These are phyloP conservation scores for Rhombomys opimus DNA, from an alignment of 2,113 vertebrate species.

Conservation along the genomic window DNA sequence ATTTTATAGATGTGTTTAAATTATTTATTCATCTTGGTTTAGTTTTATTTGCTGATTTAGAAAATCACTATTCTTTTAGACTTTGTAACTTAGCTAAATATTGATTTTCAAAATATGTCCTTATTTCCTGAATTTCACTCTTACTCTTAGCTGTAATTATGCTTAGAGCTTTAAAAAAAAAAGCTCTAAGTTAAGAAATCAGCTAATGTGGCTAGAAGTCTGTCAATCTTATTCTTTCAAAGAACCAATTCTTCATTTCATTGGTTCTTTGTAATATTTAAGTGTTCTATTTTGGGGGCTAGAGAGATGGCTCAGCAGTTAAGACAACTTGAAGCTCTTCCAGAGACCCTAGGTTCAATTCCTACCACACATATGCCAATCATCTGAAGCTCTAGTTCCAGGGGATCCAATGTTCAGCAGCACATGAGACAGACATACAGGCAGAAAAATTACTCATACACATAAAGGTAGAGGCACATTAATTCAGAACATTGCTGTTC, in stretches of 20 bases:
- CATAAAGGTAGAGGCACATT: neutral
- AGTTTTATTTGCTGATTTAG: neutral
- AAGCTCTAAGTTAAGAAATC: neutral
- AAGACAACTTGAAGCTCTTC: neutral
- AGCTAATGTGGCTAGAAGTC: neutral
- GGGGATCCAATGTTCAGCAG: neutral
- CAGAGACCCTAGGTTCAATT: neutral
- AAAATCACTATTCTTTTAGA: neutral
- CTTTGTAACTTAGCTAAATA: neutral
- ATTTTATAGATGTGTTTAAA: neutral
- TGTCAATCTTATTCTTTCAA: neutral
- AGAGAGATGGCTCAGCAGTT: neutral
- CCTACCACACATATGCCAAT: neutral
- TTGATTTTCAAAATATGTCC: neutral
- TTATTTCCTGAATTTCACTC: neutral
- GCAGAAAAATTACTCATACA: neutral
- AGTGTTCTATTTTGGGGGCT: neutral
- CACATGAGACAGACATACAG: neutral
- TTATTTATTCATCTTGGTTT: neutral
- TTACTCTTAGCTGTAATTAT: neutral
- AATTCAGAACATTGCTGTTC: too few relatives aligned
- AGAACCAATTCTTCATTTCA: neutral
- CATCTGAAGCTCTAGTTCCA: neutral
- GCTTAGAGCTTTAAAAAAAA: neutral
- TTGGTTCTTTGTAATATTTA: neutral